Conservation (phyloP, 2,113 vertebrate species). For the Phaethornis superciliosus region DNA sequence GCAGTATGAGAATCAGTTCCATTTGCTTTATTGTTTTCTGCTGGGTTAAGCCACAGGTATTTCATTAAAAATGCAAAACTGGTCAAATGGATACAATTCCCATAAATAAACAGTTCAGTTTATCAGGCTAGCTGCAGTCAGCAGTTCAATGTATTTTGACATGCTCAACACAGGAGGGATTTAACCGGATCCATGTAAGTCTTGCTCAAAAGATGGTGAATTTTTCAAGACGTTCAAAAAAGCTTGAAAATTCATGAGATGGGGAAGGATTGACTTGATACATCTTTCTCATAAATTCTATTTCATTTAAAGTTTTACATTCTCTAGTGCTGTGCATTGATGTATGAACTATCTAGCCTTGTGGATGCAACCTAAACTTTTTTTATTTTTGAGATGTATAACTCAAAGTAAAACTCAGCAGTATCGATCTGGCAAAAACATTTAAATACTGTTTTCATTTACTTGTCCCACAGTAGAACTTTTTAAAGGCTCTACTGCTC, state of each 20-base stretch:
- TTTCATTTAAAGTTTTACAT: conserved; percentile 24
- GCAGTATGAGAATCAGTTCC: not conserved
- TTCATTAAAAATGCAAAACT: conserved; percentile 69
- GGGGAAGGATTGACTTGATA: not conserved
- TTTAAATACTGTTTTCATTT: not conserved
- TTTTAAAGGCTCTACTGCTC: not conserved
- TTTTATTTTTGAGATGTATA: not conserved
- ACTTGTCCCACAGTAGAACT: not conserved
- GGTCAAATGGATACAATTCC: conserved; percentile 44
- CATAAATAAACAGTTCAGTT: conserved; percentile 44
- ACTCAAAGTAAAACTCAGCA: not conserved
- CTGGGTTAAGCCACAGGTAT: not conserved
- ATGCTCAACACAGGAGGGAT: conserved; percentile 16
- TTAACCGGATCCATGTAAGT: conserved; percentile 22
- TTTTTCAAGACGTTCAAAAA: conserved; percentile 49
- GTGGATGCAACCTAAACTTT: not conserved
- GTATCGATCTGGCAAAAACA: not conserved
- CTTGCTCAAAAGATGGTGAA: conserved; percentile 46
- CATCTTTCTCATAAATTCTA: conserved; percentile 8
- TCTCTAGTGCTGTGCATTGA: not conserved
- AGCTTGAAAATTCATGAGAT: conserved; percentile 23
- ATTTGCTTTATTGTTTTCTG: conserved; percentile 18
- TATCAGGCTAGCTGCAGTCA: conserved; percentile 45
- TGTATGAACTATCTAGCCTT: not conserved
- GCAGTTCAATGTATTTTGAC: conserved; percentile 56